Evolutionary conservation across 1,140 invertebrate genomes (phyloP), one percentile per base, ranked within the genome.

Genomic region (Bombus superbus): DNA sequence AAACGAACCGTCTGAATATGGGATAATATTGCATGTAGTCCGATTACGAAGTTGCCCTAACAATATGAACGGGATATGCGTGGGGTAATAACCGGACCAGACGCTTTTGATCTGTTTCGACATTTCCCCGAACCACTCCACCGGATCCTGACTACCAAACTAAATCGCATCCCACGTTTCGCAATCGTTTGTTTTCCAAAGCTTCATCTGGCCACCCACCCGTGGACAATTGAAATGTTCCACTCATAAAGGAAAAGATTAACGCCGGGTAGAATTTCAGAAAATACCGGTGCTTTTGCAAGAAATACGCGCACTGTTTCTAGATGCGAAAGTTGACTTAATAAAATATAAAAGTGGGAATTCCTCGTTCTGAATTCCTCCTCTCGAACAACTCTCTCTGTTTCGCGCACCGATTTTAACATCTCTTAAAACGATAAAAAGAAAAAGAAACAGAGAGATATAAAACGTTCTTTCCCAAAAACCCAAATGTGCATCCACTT

Each of bases 41-140:
- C 68, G 82, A 79, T 84, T 84, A 59, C 40, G 47, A 78, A 84
- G 82, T 84, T 84, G 47, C 75, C 75, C 38, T 71, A 66, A 77
- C 74, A 78, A 77, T 44, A 40, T 68, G 32, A 13, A 22, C 35
- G 15, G 10, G 11, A 81, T 72, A 59, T 22, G n/a, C 13, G 18
- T 9, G 15, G 2, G 59, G 40, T 76, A 66, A 66, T 38, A 66
- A 66, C 72, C n/a, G 72, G 28, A 32, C 35, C 28, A 15, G 35
- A 22, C 32, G 72, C 72, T 64, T 83, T 83, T 76, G 59, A 66
- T 40, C 42, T 47, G 59, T 53, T 76, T 32, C 71, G 32, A 66
- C 32, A 42, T 75, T 62, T 59, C 38, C 66, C 3, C 73, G 25
- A 75, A 28, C 10, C 32, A 9, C 4, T 32, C 42, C 15, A 0